Percentiles rank a stretch among this genome's conserved stretches.
Conservation (phyloP, 2,797 vertebrate genomes). For the Syncerus caffer region DNA sequence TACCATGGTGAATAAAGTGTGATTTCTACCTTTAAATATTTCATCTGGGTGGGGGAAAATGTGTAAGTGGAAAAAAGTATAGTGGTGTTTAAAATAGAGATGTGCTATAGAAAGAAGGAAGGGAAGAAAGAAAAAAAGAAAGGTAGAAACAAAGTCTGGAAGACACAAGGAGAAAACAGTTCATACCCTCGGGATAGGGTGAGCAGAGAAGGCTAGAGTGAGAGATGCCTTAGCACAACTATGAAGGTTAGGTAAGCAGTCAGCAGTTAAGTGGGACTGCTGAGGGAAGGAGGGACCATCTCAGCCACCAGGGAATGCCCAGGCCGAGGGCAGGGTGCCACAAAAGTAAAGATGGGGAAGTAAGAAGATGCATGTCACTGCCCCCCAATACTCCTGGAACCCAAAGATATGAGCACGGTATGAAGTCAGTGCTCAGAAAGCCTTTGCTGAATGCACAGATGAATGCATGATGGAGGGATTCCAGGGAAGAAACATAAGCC, state of each 20-base stretch:
- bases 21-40: background rate
- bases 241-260: background rate
- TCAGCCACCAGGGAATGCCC: background rate
- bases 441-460: background rate
- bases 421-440: background rate
- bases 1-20: background rate
- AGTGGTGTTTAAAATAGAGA: background rate
- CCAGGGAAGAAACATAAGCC: background rate
- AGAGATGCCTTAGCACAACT: background rate
- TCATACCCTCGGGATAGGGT: background rate
- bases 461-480: background rate
- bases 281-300: background rate
- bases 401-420: background rate
- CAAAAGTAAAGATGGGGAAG: background rate
- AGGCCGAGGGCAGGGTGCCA: background rate
- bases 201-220: background rate
- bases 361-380: background rate
- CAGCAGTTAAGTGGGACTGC: background rate
- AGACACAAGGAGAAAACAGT: background rate
- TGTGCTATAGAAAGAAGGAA: background rate
- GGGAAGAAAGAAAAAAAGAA: background rate
- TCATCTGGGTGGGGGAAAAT: background rate
- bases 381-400: background rate
- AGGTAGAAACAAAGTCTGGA: background rate
- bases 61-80: background rate